These are phyloP conservation scores for Sardinella longiceps DNA, from an alignment of 2,797 vertebrate species.

Conservation along the genomic window DNA sequence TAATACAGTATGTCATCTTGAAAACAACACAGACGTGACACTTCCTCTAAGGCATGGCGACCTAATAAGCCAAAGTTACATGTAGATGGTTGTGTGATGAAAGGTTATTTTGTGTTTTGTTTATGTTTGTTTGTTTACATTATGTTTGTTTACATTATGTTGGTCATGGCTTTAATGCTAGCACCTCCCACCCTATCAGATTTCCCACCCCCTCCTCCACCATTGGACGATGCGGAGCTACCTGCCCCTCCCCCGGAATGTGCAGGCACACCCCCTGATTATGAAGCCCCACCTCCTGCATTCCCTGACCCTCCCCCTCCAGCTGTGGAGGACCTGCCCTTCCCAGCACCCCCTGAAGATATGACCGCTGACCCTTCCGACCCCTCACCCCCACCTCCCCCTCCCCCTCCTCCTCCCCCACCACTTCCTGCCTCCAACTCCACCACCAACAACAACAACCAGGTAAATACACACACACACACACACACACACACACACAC, in stretches of 20 bases:
- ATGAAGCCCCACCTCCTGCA: slow-evolving; percentile 68
- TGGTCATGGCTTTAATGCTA: slow-evolving; percentile 56
- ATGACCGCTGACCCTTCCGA: slow-evolving; percentile 78
- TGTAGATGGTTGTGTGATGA: neutral
- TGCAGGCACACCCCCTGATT: slow-evolving; percentile 62
- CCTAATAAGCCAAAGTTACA: neutral
- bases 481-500: too few species aligned
- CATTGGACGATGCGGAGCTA: slow-evolving; percentile 73
- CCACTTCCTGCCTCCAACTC: slow-evolving; percentile 25
- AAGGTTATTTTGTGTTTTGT: neutral
- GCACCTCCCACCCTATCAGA: slow-evolving; percentile 67
- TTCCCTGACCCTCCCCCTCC: slow-evolving; percentile 80
- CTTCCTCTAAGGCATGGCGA: neutral
- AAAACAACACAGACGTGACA: too few species aligned
- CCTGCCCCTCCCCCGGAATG: slow-evolving; percentile 78
- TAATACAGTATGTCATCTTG: too few species aligned
- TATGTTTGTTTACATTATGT: slow-evolving; percentile 29
- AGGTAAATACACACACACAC: slow-evolving; percentile 33
- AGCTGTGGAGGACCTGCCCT: slow-evolving; percentile 81
- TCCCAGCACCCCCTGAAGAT: slow-evolving; percentile 83
- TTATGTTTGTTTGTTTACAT: slow-evolving; percentile 14
- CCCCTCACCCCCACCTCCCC: slow-evolving; percentile 61
- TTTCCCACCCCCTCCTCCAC: slow-evolving; percentile 81
- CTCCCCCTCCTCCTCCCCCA: slow-evolving; percentile 68
- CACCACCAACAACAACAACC: slow-evolving; percentile 24